Base-by-base conservation (phyloP, 2,797 vertebrate genomes). In the Chanos chanos region DNA sequence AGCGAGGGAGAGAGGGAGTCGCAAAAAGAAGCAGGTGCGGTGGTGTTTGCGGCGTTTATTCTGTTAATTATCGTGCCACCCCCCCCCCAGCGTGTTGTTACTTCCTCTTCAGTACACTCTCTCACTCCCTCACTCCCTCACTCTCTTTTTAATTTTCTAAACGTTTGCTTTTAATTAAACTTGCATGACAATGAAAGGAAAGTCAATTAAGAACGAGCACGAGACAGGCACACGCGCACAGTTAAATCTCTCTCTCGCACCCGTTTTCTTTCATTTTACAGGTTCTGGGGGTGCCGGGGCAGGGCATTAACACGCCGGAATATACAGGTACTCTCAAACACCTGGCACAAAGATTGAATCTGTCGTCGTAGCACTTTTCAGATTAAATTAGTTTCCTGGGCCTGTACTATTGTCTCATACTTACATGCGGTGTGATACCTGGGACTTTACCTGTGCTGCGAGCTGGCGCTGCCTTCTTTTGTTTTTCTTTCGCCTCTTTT, bases 91-190 rank as follows among this genome's bases (percentile, higher is more conserved):
- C 1, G 9, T 30, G 4, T 55, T 15, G 28, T 61, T 51, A 22
- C 6, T 1, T 21, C 39, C 47, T 37, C 31, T 39, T 24, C 61
- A 21, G 18, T 24, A 33, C 9, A 66, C 74, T 84, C 76, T 63
- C 73, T 72, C 70, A 76, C 62, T 68, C 83, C 64, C 63, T 66
- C 75, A 74, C 70, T 77, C 76, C 81, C 61, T 62, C 44, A 61
- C 19, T 41, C 64, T 59, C 39, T 41, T 86, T 87, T 83, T 75
- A 77, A 82, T 88, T 84, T 89, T 82, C 70, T 81, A 87, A 89
- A 83, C 80, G 82, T 80, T 72, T 77, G 70, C 74, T 85, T 89
- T 88, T 88, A 89, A 90, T 89, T 88, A 87, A 87, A 86, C 74
- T 82, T 74, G 70, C 76, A 75, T 69, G 76, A 75, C 79, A 68